Evolutionary conservation across 2,113 vertebrate species (phyloP), one percentile per base, ranked within the genome.

Genomic region (Symphodus melops): DNA sequence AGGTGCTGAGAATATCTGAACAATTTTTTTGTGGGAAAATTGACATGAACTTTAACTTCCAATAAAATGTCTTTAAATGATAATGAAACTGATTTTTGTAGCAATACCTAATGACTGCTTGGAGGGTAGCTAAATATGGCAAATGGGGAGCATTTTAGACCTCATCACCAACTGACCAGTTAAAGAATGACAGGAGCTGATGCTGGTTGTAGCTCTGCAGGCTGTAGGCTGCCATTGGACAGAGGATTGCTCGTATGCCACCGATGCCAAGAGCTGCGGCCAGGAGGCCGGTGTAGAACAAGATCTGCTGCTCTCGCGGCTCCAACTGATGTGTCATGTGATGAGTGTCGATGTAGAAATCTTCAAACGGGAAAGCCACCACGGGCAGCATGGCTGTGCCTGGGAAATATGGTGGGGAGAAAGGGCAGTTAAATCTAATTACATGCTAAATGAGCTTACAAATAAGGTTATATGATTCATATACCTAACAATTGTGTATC

Each of bases 301-400:
- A 54, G 3, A 94, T 86, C 75, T 92, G 94, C 89, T 95, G 95
- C 68, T 96, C 92, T 14, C 84, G 89, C n/a, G 85, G 87, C 0
- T 93, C 89, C 9, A 96, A 70, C 0, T 83, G 75, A 60, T 95
- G 94, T 9, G 93, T 90, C 64, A 94, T 73, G 19, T 96, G 95
- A 41, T 92, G 84, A 44, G 82, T 88, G 82, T 96, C 94, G 0
- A 95, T 84, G 75, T 95, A 95, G 91, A 97, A 93, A 68, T 96
- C 96, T 78, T 97, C 97, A 54, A 96, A 96, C 6, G 97, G 96
- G 68, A 98, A 99, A 0, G 96, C 95, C 63, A 96, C 95, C 37
- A 95, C 89, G 0, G 97, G 96, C 52, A 99, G 79, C 56, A 97
- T 92, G 5, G 91, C 93, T 21, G 96, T 96, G 46, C 97, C 97